Conservation (phyloP, 2,888 invertebrate species). For the Automeris io region DNA sequence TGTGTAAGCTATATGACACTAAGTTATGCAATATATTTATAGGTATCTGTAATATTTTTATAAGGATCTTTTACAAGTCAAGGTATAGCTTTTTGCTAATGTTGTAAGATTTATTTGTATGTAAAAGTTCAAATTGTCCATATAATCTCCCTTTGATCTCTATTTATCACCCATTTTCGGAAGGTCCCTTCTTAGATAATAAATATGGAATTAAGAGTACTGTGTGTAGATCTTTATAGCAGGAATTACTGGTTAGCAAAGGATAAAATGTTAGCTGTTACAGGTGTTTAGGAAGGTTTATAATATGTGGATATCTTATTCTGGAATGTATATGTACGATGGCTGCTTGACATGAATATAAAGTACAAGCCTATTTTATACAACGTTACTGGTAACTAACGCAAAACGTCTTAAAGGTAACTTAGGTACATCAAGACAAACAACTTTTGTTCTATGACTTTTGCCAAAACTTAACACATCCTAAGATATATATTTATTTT, state of each 20-base stretch:
- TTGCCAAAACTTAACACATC: too few relatives aligned
- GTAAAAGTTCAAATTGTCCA: conserved; percentile 29
- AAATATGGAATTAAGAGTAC: conserved; percentile 8
- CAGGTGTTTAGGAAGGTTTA: neutral
- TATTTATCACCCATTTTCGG: conserved; percentile 26
- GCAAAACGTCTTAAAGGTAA: too few relatives aligned
- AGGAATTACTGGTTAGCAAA: conserved; percentile 42
- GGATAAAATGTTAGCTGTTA: conserved; percentile 28
- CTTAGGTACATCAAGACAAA: too few relatives aligned
- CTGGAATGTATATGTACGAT: neutral
- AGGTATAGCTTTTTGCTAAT: conserved; percentile 37
- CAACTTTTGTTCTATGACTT: too few relatives aligned
- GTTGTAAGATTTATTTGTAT: conserved; percentile 20
- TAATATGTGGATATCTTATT: neutral
- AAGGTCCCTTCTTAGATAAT: conserved; percentile 18
- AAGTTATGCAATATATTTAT: conserved; percentile 59
- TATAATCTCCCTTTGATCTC: conserved; percentile 41
- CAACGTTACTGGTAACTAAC: too few relatives aligned
- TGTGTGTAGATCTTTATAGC: conserved; percentile 17
- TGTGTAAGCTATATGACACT: conserved; percentile 45
- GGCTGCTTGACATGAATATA: neutral
- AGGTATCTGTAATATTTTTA: conserved; percentile 58
- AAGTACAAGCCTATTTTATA: conserved; percentile 1
- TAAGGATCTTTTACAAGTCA: conserved; percentile 48
- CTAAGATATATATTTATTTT: too few relatives aligned